Percentiles rank a stretch among this genome's conserved stretches.
These are phyloP conservation scores for Anoplius nigerrimus DNA, from an alignment of 2,888 invertebrate genomes.

Conservation along the genomic window DNA sequence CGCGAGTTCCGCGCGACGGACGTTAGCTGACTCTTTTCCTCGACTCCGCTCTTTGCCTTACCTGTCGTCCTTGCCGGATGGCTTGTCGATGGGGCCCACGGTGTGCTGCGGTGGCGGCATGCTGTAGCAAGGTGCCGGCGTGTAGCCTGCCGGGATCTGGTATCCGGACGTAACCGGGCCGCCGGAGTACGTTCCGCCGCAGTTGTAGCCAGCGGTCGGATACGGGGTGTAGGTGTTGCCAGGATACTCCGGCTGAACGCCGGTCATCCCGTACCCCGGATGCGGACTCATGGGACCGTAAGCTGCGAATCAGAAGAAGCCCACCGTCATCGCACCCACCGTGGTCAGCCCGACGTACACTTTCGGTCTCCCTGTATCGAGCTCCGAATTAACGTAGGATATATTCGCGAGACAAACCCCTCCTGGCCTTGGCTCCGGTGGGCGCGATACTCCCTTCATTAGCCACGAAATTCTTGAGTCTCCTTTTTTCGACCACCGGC, in stretches of 20 bases:
- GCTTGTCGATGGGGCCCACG: conserved; percentile 78
- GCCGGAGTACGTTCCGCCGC: conserved; percentile 76
- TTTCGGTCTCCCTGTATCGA: too few relatives aligned
- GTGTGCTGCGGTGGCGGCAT: conserved; percentile 89
- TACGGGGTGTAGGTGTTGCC: conserved; percentile 84
- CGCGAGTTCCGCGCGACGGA: too few relatives aligned
- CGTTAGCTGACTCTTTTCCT: too few relatives aligned
- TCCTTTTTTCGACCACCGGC: too few relatives aligned
- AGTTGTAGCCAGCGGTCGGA: conserved; percentile 80
- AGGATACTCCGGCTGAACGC: conserved; percentile 88
- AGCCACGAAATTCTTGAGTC: too few relatives aligned
- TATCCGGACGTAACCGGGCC: conserved; percentile 78
- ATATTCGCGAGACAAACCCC: too few relatives aligned
- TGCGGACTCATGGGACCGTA: conserved; percentile 91
- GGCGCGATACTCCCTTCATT: too few relatives aligned
- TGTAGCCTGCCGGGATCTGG: conserved; percentile 82
- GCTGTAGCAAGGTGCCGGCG: conserved; percentile 87
- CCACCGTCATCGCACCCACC: too few relatives aligned
- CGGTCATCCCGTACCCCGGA: conserved; percentile 87
- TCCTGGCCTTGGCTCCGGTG: too few relatives aligned
- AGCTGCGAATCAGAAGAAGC: conserved; percentile 76
- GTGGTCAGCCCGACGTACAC: too few relatives aligned
- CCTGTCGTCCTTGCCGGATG: conserved; percentile 83
- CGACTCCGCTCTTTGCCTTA: too few relatives aligned
- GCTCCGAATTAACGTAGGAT: too few relatives aligned